A percentile compares a stretch with the other conserved stretches of the same genome.
These are phyloP conservation scores for Thaumatotibia leucotreta DNA, from an alignment of 1,140 invertebrate genomes.

Conservation along the genomic window DNA sequence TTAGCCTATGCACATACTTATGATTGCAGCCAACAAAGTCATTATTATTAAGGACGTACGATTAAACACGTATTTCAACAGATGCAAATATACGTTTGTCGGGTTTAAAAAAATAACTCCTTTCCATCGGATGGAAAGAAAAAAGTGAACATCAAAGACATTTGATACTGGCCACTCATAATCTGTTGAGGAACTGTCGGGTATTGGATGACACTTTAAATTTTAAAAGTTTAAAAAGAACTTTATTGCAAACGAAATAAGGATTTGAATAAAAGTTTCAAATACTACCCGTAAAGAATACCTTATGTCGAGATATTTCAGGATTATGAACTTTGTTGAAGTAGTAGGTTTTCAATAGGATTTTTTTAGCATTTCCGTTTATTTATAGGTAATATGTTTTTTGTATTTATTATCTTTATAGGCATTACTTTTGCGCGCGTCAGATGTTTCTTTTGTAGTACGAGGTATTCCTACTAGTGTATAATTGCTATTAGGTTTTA, in stretches of 20 bases:
- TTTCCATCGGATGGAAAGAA: slow-evolving; percentile 21
- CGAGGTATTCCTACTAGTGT: too few relatives aligned
- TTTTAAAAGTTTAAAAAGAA: slow-evolving; percentile 23
- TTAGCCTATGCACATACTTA: neutral
- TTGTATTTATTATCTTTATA: too few relatives aligned
- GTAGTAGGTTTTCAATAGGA: too few relatives aligned
- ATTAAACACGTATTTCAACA: neutral
- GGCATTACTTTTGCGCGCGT: too few relatives aligned
- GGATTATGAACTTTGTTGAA: too few relatives aligned
- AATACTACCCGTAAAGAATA: too few relatives aligned
- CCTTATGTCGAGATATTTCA: too few relatives aligned
- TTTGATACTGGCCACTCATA: slow-evolving; percentile 59
- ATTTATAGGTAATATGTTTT: too few relatives aligned
- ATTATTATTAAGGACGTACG: neutral
- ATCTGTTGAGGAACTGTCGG: slow-evolving; percentile 59
- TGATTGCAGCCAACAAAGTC: neutral
- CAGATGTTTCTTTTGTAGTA: too few relatives aligned
- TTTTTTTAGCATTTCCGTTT: too few relatives aligned
- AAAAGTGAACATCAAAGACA: slow-evolving; percentile 36
- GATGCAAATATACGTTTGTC: neutral
- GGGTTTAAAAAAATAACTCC: neutral
- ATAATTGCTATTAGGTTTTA: too few relatives aligned
- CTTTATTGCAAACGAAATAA: slow-evolving; percentile 20
- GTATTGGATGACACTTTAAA: slow-evolving; percentile 55
- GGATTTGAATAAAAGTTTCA: slow-evolving; percentile 27